Conservation (phyloP, 1,140 invertebrate species). For the Drosophila malerkotliana region DNA sequence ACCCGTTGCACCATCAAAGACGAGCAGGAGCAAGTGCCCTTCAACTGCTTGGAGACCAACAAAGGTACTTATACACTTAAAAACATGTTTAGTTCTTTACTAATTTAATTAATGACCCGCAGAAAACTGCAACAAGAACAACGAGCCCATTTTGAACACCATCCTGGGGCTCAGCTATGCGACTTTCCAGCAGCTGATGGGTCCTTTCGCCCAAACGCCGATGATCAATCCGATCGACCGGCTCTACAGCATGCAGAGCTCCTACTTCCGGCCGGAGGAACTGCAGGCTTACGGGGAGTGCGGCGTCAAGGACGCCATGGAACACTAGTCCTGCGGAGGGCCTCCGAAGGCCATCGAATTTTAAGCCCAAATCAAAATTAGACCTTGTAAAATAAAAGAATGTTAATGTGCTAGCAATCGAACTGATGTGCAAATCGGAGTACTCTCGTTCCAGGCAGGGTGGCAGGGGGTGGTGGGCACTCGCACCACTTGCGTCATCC, state of each 20-base stretch:
- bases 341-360: constrained; percentile 38
- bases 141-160: constrained; percentile 78
- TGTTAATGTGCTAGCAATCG: constrained; percentile 73
- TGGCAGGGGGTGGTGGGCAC: background rate
- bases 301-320: constrained; percentile 71
- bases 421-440: constrained; percentile 13
- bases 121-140: constrained; percentile 83
- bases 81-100: background rate
- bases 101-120: background rate
- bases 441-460: background rate
- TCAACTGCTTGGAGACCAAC: constrained; percentile 83
- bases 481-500: constrained; percentile 51
- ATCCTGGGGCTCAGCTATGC: constrained; percentile 83
- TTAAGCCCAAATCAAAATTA: constrained; percentile 82
- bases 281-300: constrained; percentile 72
- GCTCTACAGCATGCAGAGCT: constrained; percentile 88
- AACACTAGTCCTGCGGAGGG: constrained; percentile 47
- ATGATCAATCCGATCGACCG: constrained; percentile 87
- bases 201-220: constrained; percentile 78
- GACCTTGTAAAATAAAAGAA: constrained; percentile 78
- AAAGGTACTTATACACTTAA: constrained; percentile 53
- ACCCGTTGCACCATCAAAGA: constrained; percentile 75
- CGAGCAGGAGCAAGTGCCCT: constrained; percentile 76
- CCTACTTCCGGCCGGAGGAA: constrained; percentile 87
- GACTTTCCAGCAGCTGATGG: constrained; percentile 84